Evolutionary conservation across 2,797 vertebrate species (phyloP).

Genomic region (Xiphophorus birchmanni): DNA sequence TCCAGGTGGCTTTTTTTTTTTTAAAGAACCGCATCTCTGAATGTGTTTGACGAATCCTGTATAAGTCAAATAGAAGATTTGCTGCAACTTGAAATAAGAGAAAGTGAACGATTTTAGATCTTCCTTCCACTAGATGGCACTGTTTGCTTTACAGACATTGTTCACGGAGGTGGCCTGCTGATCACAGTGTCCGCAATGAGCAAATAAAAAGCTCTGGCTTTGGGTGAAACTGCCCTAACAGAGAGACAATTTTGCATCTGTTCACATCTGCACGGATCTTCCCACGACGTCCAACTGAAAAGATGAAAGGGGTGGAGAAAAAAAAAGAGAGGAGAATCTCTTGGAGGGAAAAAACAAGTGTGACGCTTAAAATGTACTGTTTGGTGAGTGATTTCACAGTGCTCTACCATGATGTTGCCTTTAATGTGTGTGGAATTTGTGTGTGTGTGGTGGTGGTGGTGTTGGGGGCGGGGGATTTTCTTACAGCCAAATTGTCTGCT

Average conservation of each 20-base stretch:
- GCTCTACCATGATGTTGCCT: constrained; percentile 55
- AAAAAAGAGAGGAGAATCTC: constrained; percentile 35
- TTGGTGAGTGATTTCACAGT: constrained; percentile 58
- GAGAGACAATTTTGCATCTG: constrained; percentile 62
- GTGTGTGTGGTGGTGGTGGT: constrained; percentile 33
- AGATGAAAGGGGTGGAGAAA: background rate
- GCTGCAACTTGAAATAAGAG: constrained; percentile 4
- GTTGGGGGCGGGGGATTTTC: constrained; percentile 11
- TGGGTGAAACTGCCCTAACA: constrained; percentile 54
- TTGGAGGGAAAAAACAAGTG: constrained; percentile 35
- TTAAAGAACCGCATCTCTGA: constrained; percentile 13
- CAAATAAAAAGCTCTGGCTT: constrained; percentile 39
- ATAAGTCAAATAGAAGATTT: constrained; percentile 40
- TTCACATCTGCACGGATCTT: constrained; percentile 57
- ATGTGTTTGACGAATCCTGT: constrained; percentile 18
- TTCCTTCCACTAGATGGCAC: constrained; percentile 85
- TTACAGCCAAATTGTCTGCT: constrained; percentile 76
- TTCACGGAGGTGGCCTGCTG: constrained; percentile 9
- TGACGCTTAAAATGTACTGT: constrained; percentile 58
- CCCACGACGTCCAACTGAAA: constrained; percentile 39
- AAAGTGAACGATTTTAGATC: constrained; percentile 18
- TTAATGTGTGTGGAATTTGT: constrained; percentile 71
- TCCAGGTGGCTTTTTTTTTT: constrained; percentile 2
- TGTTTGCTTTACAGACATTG: constrained; percentile 83
- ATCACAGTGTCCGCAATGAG: constrained; percentile 28